These are phyloP conservation scores for Ranitomeya imitator DNA, from an alignment of 2,113 vertebrate species.

Conservation along the genomic window DNA sequence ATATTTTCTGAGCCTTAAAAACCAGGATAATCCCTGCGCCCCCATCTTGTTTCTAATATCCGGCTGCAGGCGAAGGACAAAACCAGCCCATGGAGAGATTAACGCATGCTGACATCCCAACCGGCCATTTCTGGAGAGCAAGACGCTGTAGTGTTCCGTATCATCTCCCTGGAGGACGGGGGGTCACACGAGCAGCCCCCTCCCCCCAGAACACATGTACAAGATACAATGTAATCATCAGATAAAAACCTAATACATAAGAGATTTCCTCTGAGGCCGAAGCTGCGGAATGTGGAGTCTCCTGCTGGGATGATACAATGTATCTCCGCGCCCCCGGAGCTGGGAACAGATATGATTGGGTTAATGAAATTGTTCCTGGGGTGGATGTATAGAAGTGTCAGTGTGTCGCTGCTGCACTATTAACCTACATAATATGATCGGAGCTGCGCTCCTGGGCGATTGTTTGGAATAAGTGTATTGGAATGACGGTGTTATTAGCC, in stretches of 20 bases:
- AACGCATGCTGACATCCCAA: not conserved
- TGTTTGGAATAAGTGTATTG: not conserved
- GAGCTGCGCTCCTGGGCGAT: not conserved
- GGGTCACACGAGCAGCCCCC: not conserved
- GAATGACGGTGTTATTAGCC: not conserved
- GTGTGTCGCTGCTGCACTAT: not conserved
- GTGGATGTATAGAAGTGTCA: not conserved
- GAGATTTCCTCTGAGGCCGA: no score
- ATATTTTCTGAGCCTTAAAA: not conserved
- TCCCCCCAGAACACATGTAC: not conserved
- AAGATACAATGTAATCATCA: slow-evolving; percentile 7
- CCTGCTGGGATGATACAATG: not conserved
- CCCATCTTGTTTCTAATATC: not conserved
- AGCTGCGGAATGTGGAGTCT: no score
- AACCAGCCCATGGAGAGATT: not conserved
- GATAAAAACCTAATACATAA: not conserved
- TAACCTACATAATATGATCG: slow-evolving; percentile 14
- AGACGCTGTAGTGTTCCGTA: not conserved
- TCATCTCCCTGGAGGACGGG: not conserved
- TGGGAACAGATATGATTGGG: not conserved
- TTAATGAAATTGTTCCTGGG: not conserved
- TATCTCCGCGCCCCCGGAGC: not conserved
- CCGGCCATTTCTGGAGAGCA: not conserved
- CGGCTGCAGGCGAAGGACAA: not conserved
- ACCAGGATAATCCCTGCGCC: not conserved